Evolutionary conservation across 1,140 invertebrate species (phyloP), one percentile per base, ranked within the genome.

Genomic region (Neuroterus valhalla): DNA sequence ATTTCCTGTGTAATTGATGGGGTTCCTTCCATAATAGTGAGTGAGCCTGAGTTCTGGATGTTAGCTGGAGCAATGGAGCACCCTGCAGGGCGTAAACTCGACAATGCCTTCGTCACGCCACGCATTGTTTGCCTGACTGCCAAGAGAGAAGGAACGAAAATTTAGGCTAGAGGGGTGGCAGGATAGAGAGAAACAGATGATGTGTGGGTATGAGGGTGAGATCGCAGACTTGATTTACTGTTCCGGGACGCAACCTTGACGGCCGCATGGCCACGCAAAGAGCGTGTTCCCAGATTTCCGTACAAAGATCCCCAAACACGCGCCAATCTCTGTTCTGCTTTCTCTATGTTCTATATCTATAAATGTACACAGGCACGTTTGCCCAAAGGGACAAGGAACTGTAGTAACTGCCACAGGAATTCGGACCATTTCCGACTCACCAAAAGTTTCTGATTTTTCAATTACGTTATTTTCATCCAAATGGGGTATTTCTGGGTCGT

Each of bases 1-100:
- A 88, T 89, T 89, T 87, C 81, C 86, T 86, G 81, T 87, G 86
- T 88, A 89, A 89, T 89, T 88, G 87, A 89, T 89, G 87, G 84
- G 83, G 71, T 48, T 43, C 69, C 48, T 79, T 81, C 81, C 78
- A 84, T 86, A 86, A 88, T 84, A 78, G 85, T 82, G 81, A 15
- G 46, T 76, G 55, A 38, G 23, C 23, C 23, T 38, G 26, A 38
- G 55, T 19, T 52, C 50, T 52, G 79, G 78, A 83, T 81, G 80
- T 81, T 77, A 79, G 82, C 73, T 77, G 69, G 78, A 81, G 79
- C 82, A 82, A 73, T 77, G 69, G 78, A 81, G 79, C 82, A 82
- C 80, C 82, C 86, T 78, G 85, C 80, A 80, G 85, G 87, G 86
- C 85, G 87, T 88, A 86, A 89, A 89, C 85, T 85, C 84, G 83